Evolutionary conservation across 2,797 vertebrate genomes (phyloP), one percentile per base, ranked within the genome.

Genomic region (Coregonus suidteri): DNA sequence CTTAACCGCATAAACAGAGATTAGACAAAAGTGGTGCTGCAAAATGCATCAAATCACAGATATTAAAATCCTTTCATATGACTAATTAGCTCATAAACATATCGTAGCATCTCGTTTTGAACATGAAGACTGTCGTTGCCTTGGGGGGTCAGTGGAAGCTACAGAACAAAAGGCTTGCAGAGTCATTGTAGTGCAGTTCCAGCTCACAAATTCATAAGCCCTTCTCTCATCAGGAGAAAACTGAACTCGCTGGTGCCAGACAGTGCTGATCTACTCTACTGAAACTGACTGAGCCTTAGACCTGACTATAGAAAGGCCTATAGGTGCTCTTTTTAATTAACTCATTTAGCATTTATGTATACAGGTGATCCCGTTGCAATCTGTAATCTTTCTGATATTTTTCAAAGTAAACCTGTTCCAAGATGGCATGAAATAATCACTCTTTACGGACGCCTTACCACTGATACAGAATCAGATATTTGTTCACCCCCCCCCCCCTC

Each of bases 41-140:
- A 82, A 54, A 77, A 74, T 73, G 78, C 62, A 56, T 69, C 25
- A 54, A 54, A 53, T 66, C n/a, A 70, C 53, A 79, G 51, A 51
- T 79, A 81, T 75, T 74, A 71, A 1, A 77, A 79, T 76, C 77
- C 37, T 6, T 81, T 85, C 64, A 78, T 75, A 78, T 85, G 6
- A 86, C 78, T 84, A 74, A 84, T 80, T 82, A 77, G 74, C 74
- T 82, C 54, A 74, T 86, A 25, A 79, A 77, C 62, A 79, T 81
- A 81, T 85, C 81, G 75, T 2, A 76, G 66, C 75, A 83, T 78
- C 74, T 73, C 20, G 37, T 37, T 18, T 77, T 77, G 66, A 51
- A 52, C 73, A 47, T 34, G 18, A 3, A 1, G 68, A 78, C 16
- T 79, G 72, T 77, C 76, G 20, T 31, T 41, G 37, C 73, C 59